Evolutionary conservation across 2,113 vertebrate species (phyloP).

Genomic region (Taurulus bubalis): DNA sequence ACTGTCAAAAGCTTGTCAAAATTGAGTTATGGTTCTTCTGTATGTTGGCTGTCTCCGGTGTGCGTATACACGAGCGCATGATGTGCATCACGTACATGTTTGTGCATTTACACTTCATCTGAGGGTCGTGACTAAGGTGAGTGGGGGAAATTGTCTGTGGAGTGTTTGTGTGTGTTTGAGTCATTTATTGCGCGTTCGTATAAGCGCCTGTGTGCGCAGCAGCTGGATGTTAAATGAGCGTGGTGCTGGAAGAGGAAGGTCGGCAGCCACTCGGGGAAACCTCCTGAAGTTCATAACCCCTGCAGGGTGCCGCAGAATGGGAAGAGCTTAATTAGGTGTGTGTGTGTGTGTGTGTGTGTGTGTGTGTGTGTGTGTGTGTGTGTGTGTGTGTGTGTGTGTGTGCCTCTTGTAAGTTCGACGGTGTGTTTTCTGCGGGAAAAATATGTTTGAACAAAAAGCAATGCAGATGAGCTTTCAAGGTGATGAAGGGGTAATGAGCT

Average conservation of each 20-base stretch:
- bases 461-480: slow-evolving; percentile 50
- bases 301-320: slow-evolving; percentile 34
- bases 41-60: not conserved
- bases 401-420: slow-evolving; percentile 6
- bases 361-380: slow-evolving; percentile 23
- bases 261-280: slow-evolving; percentile 47
- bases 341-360: not conserved
- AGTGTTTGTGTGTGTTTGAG: slow-evolving; percentile 7
- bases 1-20: slow-evolving; percentile 2
- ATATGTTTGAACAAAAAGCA: not conserved
- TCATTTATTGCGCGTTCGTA: slow-evolving; percentile 36
- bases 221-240: slow-evolving; percentile 60
- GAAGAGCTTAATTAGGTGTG: slow-evolving; percentile 36
- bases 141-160: not conserved
- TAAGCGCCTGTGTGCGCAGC: slow-evolving; percentile 27
- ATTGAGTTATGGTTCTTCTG: not conserved
- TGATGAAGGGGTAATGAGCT: slow-evolving; percentile 50
- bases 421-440: slow-evolving; percentile 6
- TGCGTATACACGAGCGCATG: not conserved
- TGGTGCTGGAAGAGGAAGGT: slow-evolving; percentile 26
- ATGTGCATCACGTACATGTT: no score
- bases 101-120: slow-evolving; percentile 23
- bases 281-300: slow-evolving; percentile 61
- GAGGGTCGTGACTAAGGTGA: slow-evolving; percentile 42
- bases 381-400: not conserved